Evolutionary conservation across 2,888 invertebrate species (phyloP), one percentile per base, ranked within the genome.

Genomic region (Microctonus hyperodae): DNA sequence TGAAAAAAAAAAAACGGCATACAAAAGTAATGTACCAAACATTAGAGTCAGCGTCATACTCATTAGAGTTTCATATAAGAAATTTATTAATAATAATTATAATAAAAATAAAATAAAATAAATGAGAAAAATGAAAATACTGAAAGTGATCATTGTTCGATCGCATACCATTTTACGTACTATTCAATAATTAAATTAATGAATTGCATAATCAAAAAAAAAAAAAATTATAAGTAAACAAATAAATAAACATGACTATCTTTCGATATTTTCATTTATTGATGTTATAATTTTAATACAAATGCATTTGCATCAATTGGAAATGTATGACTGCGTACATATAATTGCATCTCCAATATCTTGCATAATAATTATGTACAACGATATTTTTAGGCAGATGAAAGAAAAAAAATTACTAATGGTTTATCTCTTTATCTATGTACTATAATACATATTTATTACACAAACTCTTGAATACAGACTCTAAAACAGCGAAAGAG

Each of bases 161-260:
- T 51, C 11, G 44, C 7, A 4, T 20, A 44, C 2, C 1, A 1
- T 5, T 37, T 44, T 6, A 44, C 44, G 9, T 10, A 35, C 35
- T 10, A 35, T 35, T 44, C 16, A 7, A 44, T 20, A 16, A 44
- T 16, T 44, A 7, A 44, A 16, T 7, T 9, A n/a, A 44, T 7
- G 2, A 44, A 44, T 44, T 7, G 6, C 16, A 44, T 16, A 44
- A 44, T 44, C 44, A 44, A 44, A 51, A 64, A 57, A 51, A 50
- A 57, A 35, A n/a, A n/a, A n/a, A n/a, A n/a, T n/a, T n/a, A n/a
- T n/a, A n/a, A n/a, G n/a, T 11, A n/a, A 57, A 35, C 33, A 50
- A 64, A 58, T 50, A 48, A 23, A 13, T 22, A 48, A 57, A 40
- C 13, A 16, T n/a, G 40, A 64, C 33, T 64, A 57, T 44, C 37